phyloP scores from a whole-genome alignment of 2,797 vertebrate genomes.

The Sylvilagus floridanus region DNA sequence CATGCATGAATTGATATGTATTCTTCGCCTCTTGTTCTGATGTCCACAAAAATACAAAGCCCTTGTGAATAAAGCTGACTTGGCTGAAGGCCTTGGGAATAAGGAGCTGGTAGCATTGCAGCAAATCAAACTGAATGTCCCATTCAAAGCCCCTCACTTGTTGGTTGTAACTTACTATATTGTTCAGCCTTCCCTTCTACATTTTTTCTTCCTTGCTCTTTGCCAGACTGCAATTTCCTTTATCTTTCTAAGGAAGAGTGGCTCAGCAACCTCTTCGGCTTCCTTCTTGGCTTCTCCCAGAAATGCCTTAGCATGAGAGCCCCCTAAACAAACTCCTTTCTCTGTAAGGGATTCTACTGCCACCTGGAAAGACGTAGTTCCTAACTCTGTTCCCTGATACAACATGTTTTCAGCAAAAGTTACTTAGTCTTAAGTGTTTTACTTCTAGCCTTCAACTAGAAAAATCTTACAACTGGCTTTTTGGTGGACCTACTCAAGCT shows the following conservation, averaged over 20 bases:
- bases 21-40: not conserved
- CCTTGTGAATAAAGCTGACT: not conserved
- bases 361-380: slow-evolving; percentile 17
- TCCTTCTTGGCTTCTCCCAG: not conserved
- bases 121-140: not conserved
- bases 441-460: not conserved
- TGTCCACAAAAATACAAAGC: not conserved
- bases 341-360: not conserved
- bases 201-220: not conserved
- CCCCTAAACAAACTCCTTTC: not conserved
- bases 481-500: not conserved
- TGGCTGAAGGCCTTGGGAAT: not conserved
- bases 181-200: not conserved
- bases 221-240: not conserved
- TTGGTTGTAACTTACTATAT: not conserved
- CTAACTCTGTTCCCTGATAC: not conserved
- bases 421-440: not conserved
- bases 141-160: fast-evolving
- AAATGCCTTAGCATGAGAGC: not conserved
- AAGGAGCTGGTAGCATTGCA: not conserved
- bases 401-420: not conserved
- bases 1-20: no score
- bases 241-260: not conserved
- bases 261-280: not conserved
- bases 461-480: not conserved